A percentile compares a stretch with the other conserved stretches of the same genome.
Conservation (phyloP, 1,140 invertebrate species). For the Diachasma alloeum region DNA sequence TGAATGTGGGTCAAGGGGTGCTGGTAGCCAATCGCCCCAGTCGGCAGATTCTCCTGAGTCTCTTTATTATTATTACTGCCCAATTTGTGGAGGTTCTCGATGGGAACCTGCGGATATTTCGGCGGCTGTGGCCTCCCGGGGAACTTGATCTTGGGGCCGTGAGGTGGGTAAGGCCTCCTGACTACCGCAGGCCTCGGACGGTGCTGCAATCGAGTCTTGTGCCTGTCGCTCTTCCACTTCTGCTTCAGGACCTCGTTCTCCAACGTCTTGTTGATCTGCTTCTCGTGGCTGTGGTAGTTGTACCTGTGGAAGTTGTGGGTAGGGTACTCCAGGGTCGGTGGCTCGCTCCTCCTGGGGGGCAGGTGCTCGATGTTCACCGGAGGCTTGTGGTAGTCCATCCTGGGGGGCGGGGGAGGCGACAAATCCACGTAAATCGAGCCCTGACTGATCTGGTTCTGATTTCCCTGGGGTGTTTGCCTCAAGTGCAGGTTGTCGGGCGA, state of each 20-base stretch:
- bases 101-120: conserved; percentile 36
- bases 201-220: conserved; percentile 45
- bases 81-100: conserved; percentile 11
- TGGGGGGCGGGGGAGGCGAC: conserved; percentile 41
- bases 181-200: conserved; percentile 46
- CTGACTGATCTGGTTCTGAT: conserved; percentile 31
- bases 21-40: conserved; percentile 50
- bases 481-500: conserved; percentile 41
- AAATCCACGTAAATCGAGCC: background rate
- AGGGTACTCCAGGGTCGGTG: conserved; percentile 40
- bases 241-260: conserved; percentile 42
- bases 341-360: conserved; percentile 54
- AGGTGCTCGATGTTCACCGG: conserved; percentile 42
- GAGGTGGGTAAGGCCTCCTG: conserved; percentile 40
- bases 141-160: background rate
- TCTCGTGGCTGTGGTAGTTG: conserved; percentile 32
- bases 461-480: conserved; percentile 31
- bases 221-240: conserved; percentile 57
- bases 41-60: conserved; percentile 40
- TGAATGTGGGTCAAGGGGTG: conserved; percentile 44
- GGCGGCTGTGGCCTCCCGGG: conserved; percentile 22
- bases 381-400: conserved; percentile 44
- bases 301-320: conserved; percentile 37
- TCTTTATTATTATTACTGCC: background rate
- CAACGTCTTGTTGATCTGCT: conserved; percentile 42